These are phyloP conservation scores for Drosophila pallidifrons DNA, from an alignment of 1,140 invertebrate species.

Conservation along the genomic window DNA sequence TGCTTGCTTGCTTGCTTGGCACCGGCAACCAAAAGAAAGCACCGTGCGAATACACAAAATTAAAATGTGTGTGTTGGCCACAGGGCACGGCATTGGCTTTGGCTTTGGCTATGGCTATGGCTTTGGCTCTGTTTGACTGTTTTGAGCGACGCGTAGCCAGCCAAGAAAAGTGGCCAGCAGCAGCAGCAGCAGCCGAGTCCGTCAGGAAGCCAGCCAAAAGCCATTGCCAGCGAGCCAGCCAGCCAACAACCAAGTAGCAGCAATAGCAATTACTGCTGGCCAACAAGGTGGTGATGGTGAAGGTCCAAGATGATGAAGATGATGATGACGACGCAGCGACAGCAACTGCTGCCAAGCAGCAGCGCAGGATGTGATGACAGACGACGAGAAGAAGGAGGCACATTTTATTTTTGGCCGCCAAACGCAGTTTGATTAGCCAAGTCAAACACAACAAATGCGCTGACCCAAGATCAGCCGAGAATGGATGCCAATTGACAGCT, in stretches of 20 bases:
- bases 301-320: conserved; percentile 49
- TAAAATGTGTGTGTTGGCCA: conserved; percentile 59
- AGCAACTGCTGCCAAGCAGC: conserved; percentile 35
- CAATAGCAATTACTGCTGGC: conserved; percentile 47
- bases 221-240: conserved; percentile 27
- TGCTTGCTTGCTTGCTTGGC: conserved; percentile 5
- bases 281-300: conserved; percentile 67
- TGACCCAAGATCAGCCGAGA: conserved; percentile 67
- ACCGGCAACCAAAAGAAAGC: conserved; percentile 50
- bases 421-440: conserved; percentile 81
- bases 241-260: conserved; percentile 15
- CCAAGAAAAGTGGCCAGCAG: conserved; percentile 82
- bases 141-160: conserved; percentile 81
- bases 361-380: conserved; percentile 36
- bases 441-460: conserved; percentile 66
- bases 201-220: conserved; percentile 40
- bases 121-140: conserved; percentile 44
- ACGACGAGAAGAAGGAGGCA: conserved; percentile 28
- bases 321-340: conserved; percentile 30
- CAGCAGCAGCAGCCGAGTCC: conserved; percentile 18
- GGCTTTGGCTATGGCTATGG: background rate
- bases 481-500: conserved; percentile 71
- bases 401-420: conserved; percentile 60
- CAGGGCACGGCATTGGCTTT: conserved; percentile 50
- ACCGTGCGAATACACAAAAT: conserved; percentile 23